phyloP scores from a whole-genome alignment of 2,113 vertebrate genomes.

The Campylomormyrus tamandua region DNA sequence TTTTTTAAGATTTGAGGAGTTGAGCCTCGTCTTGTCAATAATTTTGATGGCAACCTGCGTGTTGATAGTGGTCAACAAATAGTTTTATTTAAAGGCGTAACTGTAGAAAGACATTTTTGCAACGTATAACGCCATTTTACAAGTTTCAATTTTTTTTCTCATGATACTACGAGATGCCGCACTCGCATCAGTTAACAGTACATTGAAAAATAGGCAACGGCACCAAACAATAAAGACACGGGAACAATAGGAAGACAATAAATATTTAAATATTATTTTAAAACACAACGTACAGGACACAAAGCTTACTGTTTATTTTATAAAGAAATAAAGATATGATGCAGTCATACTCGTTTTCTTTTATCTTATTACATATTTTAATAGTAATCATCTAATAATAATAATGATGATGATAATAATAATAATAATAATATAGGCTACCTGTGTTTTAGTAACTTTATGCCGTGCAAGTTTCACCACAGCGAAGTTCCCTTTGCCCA shows the following conservation, averaged over 20 bases:
- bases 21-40: conserved; percentile 91
- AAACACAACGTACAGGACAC: not conserved
- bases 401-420: not conserved
- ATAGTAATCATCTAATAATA: not conserved
- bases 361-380: not conserved
- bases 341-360: not conserved
- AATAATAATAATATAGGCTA: conserved; percentile 33
- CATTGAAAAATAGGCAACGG: not conserved
- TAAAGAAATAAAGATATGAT: not conserved
- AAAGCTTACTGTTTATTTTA: not conserved
- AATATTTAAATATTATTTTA: not conserved
- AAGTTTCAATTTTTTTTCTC: not conserved
- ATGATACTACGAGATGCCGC: not conserved
- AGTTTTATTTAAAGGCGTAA: not conserved
- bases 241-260: not conserved
- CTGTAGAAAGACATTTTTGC: not conserved
- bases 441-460: conserved; percentile 93
- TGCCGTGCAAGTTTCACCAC: conserved; percentile 92
- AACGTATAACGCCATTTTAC: not conserved
- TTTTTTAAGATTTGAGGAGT: conserved; percentile 85
- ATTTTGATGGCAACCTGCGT: conserved; percentile 94
- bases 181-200: not conserved
- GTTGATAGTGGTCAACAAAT: not conserved
- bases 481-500: conserved; percentile 95
- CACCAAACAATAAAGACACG: not conserved